Conservation (phyloP, 2,888 invertebrate genomes). For the Tetrapedia diversipes region DNA sequence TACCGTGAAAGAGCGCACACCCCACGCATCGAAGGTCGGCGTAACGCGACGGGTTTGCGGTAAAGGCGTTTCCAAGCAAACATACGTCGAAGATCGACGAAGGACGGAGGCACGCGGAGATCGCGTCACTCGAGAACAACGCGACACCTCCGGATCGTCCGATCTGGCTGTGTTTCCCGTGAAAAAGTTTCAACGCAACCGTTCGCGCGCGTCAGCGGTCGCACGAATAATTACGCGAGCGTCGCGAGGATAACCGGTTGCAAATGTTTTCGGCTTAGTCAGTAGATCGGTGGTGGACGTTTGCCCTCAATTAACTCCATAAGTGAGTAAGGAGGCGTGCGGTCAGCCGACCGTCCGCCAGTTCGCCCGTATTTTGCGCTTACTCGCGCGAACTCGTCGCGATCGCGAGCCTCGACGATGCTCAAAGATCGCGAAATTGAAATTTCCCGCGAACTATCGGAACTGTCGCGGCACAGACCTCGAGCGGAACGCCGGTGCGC, state of each 20-base stretch:
- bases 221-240: constrained; percentile 22
- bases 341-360: constrained; percentile 75
- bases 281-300: constrained; percentile 80
- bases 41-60: constrained; percentile 53
- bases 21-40: constrained; percentile 57
- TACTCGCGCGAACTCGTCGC: constrained; percentile 33
- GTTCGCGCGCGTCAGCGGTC: background rate
- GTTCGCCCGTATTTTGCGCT: constrained; percentile 66
- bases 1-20: constrained; percentile 48
- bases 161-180: background rate
- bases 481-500: background rate
- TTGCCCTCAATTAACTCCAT: constrained; percentile 83
- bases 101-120: background rate
- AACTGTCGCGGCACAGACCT: background rate
- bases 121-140: background rate
- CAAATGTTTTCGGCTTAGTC: constrained; percentile 80
- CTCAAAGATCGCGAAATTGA: background rate
- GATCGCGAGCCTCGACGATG: background rate
- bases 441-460: background rate
- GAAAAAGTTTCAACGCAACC: constrained; percentile 20
- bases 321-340: constrained; percentile 83
- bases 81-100: constrained; percentile 29
- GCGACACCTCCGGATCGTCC: background rate
- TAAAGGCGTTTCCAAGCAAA: constrained; percentile 54
- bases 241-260: constrained; percentile 6